A percentile compares a stretch with the other conserved stretches of the same genome.
Conservation (phyloP, 2,888 invertebrate genomes). For the Nephrotoma appendiculata region DNA sequence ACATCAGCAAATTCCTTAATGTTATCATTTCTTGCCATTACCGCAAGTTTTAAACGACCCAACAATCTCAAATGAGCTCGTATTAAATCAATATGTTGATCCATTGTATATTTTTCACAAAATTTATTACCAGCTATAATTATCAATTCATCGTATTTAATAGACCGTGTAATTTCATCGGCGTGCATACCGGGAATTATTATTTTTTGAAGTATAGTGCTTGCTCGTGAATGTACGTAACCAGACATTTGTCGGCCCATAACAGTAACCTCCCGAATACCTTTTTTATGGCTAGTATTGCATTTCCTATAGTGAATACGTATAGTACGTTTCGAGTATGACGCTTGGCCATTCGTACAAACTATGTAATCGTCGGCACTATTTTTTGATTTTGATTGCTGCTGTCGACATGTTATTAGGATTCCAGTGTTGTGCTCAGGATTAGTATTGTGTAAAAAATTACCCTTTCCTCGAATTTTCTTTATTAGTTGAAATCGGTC, state of each 20-base stretch:
- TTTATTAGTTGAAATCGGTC: not conserved
- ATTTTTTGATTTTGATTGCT: not conserved
- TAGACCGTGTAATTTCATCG: not conserved
- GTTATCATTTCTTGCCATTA: not conserved
- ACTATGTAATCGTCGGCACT: not conserved
- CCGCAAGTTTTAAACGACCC: not conserved
- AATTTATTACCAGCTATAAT: not conserved
- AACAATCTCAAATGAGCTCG: not conserved
- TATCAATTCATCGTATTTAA: not conserved
- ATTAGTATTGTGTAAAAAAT: not conserved
- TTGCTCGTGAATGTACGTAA: not conserved
- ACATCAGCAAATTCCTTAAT: not conserved
- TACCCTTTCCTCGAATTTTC: not conserved
- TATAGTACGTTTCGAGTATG: not conserved
- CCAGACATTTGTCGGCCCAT: not conserved
- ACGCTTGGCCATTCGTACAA: not conserved
- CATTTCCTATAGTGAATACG: not conserved
- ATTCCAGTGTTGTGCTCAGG: not conserved
- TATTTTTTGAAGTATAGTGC: not conserved
- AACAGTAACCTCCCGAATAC: not conserved
- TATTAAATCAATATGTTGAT: not conserved
- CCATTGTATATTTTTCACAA: not conserved
- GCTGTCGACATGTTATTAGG: not conserved
- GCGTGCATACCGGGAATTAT: not conserved
- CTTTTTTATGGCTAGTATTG: not conserved